Evolutionary conservation across 1,140 invertebrate species (phyloP), one percentile per base, ranked within the genome.

Genomic region (Bemisia tabaci): DNA sequence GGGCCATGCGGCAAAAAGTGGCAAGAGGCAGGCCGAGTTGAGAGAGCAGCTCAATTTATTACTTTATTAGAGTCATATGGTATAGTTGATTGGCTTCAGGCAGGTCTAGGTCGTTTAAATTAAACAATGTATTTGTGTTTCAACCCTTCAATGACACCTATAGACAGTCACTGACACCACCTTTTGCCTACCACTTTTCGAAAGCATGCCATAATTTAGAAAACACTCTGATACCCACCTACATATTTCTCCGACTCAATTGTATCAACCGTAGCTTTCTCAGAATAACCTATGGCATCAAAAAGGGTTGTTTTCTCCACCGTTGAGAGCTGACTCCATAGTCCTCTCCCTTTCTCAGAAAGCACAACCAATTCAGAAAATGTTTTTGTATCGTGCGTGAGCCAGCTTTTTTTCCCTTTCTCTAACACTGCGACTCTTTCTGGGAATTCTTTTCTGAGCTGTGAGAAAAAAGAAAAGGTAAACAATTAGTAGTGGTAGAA

Each of bases 291-390:
- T 65, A 89, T 85, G 23, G 83, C 79, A 72, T 85, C 82, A 73
- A 82, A 87, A 9, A 89, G 77, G 63, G 79, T 79, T 68, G 81
- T 77, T 72, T 83, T 84, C 74, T 89, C 86, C 58, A 85, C 83
- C 58, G 83, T 81, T 1, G 84, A 85, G n/a, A 89, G 74, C 70
- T 85, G 81, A 23, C 82, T 82, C 83, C 85, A 85, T 67, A 87
- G 77, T 22, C 78, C 82, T 65, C 78, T 76, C 21, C 75, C 77
- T 65, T 83, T 81, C 63, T 82, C 83, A 9, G 73, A 68, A 48
- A 72, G 72, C 22, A 77, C 68, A 26, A 72, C 63, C 63, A 70
- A 66, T 59, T 71, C 73, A 69, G 64, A 69, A 12, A 17, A 61
- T 12, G 58, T 27, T 23, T 67, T 70, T 24, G 66, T 26, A 62